Evolutionary conservation across 1,140 invertebrate genomes (phyloP), one percentile per base, ranked within the genome.

Genomic region (Drosophila simulans): DNA sequence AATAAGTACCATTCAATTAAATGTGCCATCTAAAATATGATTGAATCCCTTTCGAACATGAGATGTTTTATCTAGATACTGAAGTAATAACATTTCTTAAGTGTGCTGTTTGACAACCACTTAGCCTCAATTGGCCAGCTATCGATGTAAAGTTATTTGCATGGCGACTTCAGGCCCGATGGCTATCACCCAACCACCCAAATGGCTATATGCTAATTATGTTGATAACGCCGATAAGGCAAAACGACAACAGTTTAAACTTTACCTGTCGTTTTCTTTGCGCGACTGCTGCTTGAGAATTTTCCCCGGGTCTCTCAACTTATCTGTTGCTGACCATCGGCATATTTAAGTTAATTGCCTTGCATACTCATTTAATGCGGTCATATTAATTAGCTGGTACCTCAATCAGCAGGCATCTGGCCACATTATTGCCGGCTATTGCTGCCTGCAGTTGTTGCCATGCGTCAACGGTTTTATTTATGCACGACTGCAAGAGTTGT

Each of bases 331-430:
- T 63, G 65, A 51, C 79, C 69, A 86, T 88, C 79, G 64, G 48
- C 63, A 60, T 72, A 77, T 77, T 83, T 77, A 80, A 83, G 66
- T 83, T 88, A 89, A 88, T 83, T 89, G 71, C 80, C 80, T 80
- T 89, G 84, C 66, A 77, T 89, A 66, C 37, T 84, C 80, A 88
- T 88, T 54, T 77, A 83, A 89, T 89, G 80, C 80, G 84, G 64
- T 74, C 80, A 80, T 77, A 66, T 89, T 80, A 89, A 84, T 88
- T 77, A 89, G 84, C 71, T 55, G 49, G 48, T 53, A 25, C 66
- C 70, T 53, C 71, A 75, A 75, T 75, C 70, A 65, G 60, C 48
- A 12, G 60, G 46, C 55, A 77, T 70, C 69, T 77, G 43, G 56
- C 68, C 42, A 48, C 40, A 49, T 49, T 66, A 39, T 39, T 27